phyloP scores from a whole-genome alignment of 2,113 vertebrate species.

The Rhynchomys soricoides region DNA sequence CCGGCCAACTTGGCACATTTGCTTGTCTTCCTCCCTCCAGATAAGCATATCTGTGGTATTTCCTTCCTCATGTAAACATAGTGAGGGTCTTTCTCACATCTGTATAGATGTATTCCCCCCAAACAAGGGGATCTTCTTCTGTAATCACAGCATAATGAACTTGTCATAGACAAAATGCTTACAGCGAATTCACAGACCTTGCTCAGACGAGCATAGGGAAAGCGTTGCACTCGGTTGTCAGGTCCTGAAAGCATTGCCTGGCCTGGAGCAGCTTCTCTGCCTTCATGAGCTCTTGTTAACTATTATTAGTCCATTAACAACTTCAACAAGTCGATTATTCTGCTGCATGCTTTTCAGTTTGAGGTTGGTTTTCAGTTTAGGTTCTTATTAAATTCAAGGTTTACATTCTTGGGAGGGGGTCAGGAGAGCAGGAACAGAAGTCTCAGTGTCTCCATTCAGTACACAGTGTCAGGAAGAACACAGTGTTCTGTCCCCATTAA shows the following conservation, averaged over 20 bases:
- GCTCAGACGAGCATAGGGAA: background rate
- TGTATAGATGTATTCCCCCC: background rate
- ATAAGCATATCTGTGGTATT: background rate
- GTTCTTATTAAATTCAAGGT: background rate
- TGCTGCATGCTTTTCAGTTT: background rate
- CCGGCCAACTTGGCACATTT: background rate
- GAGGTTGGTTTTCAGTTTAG: background rate
- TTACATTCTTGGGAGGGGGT: background rate
- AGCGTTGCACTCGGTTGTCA: background rate
- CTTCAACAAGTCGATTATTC: background rate
- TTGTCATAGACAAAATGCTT: background rate
- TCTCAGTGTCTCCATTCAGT: background rate
- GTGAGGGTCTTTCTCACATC: background rate
- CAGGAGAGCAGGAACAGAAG: background rate
- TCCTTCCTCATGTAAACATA: background rate
- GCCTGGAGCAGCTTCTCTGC: background rate
- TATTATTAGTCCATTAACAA: background rate
- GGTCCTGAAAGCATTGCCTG: background rate
- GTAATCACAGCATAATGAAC: background rate
- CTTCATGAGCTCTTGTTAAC: background rate
- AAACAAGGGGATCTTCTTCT: background rate
- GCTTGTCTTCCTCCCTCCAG: background rate
- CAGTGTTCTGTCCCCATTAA: background rate
- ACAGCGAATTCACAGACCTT: background rate
- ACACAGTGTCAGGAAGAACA: background rate